A percentile compares a stretch with the other conserved stretches of the same genome.
Evolutionary conservation across 2,113 vertebrate genomes (phyloP).

Genomic region (Thalassarche chlororhynchos): DNA sequence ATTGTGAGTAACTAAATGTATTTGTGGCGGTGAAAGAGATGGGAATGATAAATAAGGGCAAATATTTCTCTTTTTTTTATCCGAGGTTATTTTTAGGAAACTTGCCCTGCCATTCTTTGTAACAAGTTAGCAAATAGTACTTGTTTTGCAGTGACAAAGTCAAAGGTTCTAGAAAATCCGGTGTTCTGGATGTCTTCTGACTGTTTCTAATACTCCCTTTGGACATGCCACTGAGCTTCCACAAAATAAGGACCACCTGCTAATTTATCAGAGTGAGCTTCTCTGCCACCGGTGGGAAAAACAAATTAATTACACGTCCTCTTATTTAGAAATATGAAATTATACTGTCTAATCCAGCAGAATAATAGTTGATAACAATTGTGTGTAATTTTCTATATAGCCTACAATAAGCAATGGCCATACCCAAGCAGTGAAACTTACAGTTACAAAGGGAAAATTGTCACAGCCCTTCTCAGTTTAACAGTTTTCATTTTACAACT

Average conservation of each 20-base stretch:
- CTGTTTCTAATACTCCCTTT: not conserved
- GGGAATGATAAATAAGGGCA: not conserved
- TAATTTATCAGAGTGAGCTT: not conserved
- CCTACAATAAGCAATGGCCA: not conserved
- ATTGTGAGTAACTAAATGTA: not conserved
- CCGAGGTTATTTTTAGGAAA: not conserved
- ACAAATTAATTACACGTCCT: not conserved
- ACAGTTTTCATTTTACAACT: not conserved
- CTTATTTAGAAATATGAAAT: not conserved
- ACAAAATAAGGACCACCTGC: not conserved
- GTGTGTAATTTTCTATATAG: not conserved
- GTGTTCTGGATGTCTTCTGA: not conserved
- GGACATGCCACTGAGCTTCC: not conserved
- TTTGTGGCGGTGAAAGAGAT: not conserved
- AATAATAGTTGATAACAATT: not conserved
- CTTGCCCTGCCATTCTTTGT: not conserved
- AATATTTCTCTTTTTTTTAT: not conserved
- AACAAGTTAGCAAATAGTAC: not conserved
- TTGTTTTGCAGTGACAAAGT: not conserved
- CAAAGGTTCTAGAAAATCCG: not conserved
- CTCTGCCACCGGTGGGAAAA: not conserved
- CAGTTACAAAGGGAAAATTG: not conserved
- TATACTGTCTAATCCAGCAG: not conserved
- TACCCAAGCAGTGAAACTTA: not conserved
- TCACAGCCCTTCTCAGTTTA: not conserved